These are phyloP conservation scores for Sebastiscus albofasciatus DNA, from an alignment of 2,797 vertebrate genomes.

Conservation along the genomic window DNA sequence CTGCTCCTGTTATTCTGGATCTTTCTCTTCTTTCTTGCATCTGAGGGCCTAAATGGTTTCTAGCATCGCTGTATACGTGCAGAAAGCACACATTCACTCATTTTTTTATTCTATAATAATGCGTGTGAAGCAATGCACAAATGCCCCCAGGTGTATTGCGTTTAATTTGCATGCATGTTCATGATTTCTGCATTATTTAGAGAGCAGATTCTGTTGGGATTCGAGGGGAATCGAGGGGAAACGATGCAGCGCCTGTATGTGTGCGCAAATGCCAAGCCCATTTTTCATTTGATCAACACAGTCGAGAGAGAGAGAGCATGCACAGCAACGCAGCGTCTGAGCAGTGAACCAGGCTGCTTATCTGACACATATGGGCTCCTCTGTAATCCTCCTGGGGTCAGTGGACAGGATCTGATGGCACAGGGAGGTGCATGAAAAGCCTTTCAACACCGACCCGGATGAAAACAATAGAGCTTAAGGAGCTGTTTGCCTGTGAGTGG, in stretches of 20 bases:
- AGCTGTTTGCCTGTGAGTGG: neutral
- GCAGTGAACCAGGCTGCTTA: slow-evolving; percentile 48
- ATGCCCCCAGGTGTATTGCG: neutral
- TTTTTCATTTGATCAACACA: slow-evolving; percentile 57
- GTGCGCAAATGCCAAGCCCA: slow-evolving; percentile 77
- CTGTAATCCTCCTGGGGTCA: slow-evolving; percentile 67
- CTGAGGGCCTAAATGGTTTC: slow-evolving; percentile 32
- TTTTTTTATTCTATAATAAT: neutral
- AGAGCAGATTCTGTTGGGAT: neutral
- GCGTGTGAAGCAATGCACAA: neutral
- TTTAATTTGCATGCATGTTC: neutral
- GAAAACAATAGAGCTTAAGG: slow-evolving; percentile 6
- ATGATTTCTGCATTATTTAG: neutral
- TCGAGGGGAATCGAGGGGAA: neutral
- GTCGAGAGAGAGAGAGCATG: neutral
- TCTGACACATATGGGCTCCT: slow-evolving; percentile 61
- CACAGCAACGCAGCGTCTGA: slow-evolving; percentile 9
- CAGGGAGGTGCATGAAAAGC: slow-evolving; percentile 17
- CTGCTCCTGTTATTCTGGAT: slow-evolving; percentile 63
- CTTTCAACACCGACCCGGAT: neutral
- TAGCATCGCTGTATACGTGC: neutral
- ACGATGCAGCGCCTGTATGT: slow-evolving; percentile 35
- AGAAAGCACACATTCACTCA: neutral
- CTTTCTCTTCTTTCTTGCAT: slow-evolving; percentile 56
- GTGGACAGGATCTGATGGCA: slow-evolving; percentile 37